phyloP scores from a whole-genome alignment of 1,140 invertebrate species.

The Heliconius hermathena region DNA sequence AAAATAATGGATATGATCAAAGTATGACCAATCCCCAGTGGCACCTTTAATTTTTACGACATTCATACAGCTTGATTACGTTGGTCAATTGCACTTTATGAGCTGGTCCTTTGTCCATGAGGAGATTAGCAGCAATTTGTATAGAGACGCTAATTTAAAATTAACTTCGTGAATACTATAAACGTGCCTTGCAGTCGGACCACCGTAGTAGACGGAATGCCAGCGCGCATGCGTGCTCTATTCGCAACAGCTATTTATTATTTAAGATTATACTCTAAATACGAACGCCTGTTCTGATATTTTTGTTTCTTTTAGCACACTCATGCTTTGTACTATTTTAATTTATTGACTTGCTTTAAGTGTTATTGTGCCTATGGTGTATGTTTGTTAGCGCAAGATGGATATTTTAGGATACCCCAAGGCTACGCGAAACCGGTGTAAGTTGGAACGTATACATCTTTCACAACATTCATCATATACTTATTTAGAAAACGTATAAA shows the following conservation, averaged over 20 bases:
- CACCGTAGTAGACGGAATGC: slow-evolving; percentile 64
- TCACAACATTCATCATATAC: background rate
- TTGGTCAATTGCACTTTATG: slow-evolving; percentile 39
- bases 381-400: background rate
- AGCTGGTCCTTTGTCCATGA: slow-evolving; percentile 50
- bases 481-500: too few relatives aligned
- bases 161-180: slow-evolving; percentile 73
- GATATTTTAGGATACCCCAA: background rate
- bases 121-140: slow-evolving; percentile 66
- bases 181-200: slow-evolving; percentile 67
- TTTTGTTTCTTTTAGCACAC: slow-evolving; percentile 26
- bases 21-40: background rate
- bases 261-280: slow-evolving; percentile 55
- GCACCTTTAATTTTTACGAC: slow-evolving; percentile 17
- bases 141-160: slow-evolving; percentile 75
- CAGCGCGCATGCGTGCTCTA: slow-evolving; percentile 53
- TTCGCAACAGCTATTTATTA: slow-evolving; percentile 56
- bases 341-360: slow-evolving; percentile 5
- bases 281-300: slow-evolving; percentile 33
- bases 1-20: slow-evolving; percentile 18
- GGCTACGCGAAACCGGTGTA: background rate
- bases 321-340: slow-evolving; percentile 21
- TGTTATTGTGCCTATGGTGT: background rate
- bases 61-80: slow-evolving; percentile 10
- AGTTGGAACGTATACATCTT: background rate